Conservation (phyloP, 2,888 invertebrate genomes). For the Steinernema carpocapsae region DNA sequence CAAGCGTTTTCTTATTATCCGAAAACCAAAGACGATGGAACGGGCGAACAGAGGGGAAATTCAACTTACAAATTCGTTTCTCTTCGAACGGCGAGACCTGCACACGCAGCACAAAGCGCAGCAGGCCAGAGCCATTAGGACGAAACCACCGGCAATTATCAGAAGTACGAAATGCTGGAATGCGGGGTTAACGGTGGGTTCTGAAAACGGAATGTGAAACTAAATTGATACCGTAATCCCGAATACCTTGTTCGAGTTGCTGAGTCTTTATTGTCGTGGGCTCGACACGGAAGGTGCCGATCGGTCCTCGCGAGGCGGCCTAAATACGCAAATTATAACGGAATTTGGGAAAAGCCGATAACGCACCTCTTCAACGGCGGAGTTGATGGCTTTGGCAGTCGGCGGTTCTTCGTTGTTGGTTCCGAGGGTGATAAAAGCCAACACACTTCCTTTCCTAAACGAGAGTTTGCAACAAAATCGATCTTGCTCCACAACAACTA, state of each 20-base stretch:
- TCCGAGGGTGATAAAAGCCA: constrained; percentile 38
- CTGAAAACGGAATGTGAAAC: background rate
- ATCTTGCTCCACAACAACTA: background rate
- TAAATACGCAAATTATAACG: background rate
- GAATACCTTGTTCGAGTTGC: constrained; percentile 42
- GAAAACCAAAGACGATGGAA: background rate
- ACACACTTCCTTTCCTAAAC: constrained; percentile 38
- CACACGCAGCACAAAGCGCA: background rate
- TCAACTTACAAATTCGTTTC: constrained; percentile 27
- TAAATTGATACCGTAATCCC: background rate
- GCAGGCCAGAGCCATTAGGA: constrained; percentile 2
- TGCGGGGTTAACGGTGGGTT: background rate
- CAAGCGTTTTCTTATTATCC: background rate
- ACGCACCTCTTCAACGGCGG: constrained; percentile 49
- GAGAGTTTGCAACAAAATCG: background rate
- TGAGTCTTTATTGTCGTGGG: constrained; percentile 53
- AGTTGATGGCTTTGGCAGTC: constrained; percentile 51
- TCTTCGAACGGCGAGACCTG: background rate
- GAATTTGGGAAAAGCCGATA: background rate
- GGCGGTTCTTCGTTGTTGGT: constrained; percentile 44
- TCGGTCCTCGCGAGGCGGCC: constrained; percentile 51
- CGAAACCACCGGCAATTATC: background rate
- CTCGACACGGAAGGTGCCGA: constrained; percentile 52
- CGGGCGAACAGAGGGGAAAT: background rate
- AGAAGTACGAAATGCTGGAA: background rate